A percentile compares a stretch with the other conserved stretches of the same genome.
phyloP scores from a whole-genome alignment of 2,888 invertebrate species.

The Xylocampa areola region DNA sequence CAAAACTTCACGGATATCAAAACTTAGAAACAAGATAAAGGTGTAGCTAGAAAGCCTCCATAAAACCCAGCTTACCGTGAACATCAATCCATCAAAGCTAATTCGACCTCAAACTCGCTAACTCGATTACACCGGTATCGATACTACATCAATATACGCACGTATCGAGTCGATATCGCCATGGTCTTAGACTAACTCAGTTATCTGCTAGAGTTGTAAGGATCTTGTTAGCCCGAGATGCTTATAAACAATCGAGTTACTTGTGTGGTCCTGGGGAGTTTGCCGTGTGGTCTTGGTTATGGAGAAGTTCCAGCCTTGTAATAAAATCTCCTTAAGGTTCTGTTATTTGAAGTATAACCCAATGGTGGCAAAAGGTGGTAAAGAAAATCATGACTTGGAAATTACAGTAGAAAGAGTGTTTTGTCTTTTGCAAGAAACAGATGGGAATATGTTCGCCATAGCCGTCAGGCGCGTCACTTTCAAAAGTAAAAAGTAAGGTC shows the following conservation, averaged over 20 bases:
- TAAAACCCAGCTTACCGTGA: slow-evolving; percentile 12
- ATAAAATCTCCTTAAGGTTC: not conserved
- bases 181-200: slow-evolving; percentile 52
- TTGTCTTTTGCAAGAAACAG: too few species aligned
- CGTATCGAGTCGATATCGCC: slow-evolving; percentile 46
- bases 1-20: too few species aligned
- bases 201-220: slow-evolving; percentile 48
- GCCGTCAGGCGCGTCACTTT: too few species aligned
- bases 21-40: slow-evolving; percentile 1
- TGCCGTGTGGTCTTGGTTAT: slow-evolving; percentile 12
- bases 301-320: not conserved
- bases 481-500: too few species aligned
- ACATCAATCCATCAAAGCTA: slow-evolving; percentile 52
- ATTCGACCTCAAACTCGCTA: slow-evolving; percentile 52
- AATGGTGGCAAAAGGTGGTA: too few species aligned
- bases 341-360: not conserved
- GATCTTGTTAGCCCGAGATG: slow-evolving; percentile 55
- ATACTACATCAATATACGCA: slow-evolving; percentile 11
- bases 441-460: too few species aligned
- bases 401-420: too few species aligned
- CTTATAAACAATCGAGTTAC: slow-evolving; percentile 55
- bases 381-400: too few species aligned
- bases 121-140: slow-evolving; percentile 51
- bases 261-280: slow-evolving; percentile 17
- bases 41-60: slow-evolving; percentile 4